Percentiles rank a stretch among this genome's conserved stretches.
phyloP scores from a whole-genome alignment of 2,113 vertebrate species.

The Ochotona curzoniae region DNA sequence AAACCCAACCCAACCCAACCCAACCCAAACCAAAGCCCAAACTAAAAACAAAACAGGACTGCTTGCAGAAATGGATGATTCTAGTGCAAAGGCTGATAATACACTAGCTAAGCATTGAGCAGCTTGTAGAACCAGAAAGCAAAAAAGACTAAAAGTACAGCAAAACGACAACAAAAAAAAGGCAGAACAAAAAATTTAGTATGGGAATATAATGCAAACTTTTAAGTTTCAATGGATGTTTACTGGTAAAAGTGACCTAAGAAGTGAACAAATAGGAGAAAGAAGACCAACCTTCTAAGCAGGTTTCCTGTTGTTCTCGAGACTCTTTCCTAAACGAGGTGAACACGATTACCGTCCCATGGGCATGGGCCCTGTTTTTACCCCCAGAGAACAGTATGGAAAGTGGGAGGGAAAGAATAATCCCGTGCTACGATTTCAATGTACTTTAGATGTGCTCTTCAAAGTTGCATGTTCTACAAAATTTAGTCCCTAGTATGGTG shows the following conservation, averaged over 20 bases:
- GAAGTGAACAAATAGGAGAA: background rate
- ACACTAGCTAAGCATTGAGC: background rate
- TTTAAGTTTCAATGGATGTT: background rate
- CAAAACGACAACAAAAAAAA: background rate
- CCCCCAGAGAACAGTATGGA: background rate
- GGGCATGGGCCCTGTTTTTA: background rate
- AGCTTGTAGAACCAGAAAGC: background rate
- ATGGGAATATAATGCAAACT: background rate
- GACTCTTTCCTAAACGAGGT: background rate
- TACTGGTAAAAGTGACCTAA: background rate
- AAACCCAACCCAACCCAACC: background rate
- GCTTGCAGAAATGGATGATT: constrained; percentile 7
- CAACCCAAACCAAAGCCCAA: too few species aligned
- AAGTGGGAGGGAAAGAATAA: background rate
- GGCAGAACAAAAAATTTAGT: background rate
- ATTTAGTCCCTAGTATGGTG: too few species aligned
- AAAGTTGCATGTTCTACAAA: too few species aligned
- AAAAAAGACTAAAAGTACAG: background rate
- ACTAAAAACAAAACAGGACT: background rate
- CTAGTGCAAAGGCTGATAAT: background rate
- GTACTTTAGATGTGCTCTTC: too few species aligned
- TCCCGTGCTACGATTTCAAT: too few species aligned
- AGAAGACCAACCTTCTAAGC: background rate
- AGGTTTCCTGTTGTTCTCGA: background rate
- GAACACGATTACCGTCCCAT: background rate